A percentile compares a stretch with the other conserved stretches of the same genome.
These are phyloP conservation scores for Caenorhabditis remanei DNA, from an alignment of 1,140 invertebrate species.

Conservation along the genomic window DNA sequence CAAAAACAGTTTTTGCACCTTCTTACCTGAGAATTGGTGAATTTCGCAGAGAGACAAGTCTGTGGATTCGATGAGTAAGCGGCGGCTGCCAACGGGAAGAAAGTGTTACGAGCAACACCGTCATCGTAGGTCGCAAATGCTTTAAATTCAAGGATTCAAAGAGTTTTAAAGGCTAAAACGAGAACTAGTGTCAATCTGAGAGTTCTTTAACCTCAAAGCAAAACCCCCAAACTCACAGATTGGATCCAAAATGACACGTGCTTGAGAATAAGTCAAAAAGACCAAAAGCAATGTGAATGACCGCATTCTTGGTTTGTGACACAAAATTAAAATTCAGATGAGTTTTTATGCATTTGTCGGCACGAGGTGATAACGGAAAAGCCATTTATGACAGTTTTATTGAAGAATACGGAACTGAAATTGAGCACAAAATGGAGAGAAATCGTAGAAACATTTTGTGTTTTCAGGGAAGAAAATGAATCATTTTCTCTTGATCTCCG, in stretches of 20 bases:
- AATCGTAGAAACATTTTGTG: neutral
- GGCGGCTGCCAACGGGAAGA: constrained; percentile 69
- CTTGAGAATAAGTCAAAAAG: neutral
- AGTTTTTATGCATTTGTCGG: constrained; percentile 40
- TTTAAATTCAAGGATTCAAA: neutral
- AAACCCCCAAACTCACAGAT: neutral
- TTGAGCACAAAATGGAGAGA: neutral
- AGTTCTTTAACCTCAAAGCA: too few relatives aligned
- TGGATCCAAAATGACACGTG: constrained; percentile 23
- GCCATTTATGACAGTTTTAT: constrained; percentile 18
- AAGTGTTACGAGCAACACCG: constrained; percentile 61
- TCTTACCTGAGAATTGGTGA: constrained; percentile 65
- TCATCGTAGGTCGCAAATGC: constrained; percentile 64
- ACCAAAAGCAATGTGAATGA: neutral
- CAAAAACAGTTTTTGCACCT: too few relatives aligned
- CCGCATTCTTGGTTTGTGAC: constrained; percentile 17
- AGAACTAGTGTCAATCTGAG: too few relatives aligned
- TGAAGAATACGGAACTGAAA: neutral
- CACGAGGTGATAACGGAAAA: constrained; percentile 38
- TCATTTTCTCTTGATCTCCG: too few relatives aligned
- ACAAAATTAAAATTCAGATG: constrained; percentile 21
- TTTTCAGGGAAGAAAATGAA: neutral
- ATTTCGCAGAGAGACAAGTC: constrained; percentile 63
- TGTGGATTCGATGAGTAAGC: constrained; percentile 68
- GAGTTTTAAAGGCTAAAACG: too few relatives aligned